Conservation (phyloP, 2,113 vertebrate species). For the Ictalurus furcatus region DNA sequence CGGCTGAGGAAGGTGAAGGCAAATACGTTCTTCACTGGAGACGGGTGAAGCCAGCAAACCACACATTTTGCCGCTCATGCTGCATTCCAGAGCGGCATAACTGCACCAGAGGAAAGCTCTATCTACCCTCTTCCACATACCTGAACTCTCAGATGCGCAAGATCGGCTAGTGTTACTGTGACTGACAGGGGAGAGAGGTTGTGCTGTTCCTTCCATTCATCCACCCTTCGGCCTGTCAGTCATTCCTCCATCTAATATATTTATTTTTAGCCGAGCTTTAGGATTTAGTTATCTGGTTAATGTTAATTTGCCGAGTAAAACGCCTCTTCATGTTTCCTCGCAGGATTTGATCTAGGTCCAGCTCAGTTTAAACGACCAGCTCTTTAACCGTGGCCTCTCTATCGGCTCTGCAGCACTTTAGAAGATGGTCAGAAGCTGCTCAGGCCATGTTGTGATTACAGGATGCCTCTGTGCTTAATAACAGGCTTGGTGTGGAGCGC, state of each 20-base stretch:
- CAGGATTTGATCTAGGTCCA: not conserved
- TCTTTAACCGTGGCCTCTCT: slow-evolving; percentile 1
- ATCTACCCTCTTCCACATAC: not conserved
- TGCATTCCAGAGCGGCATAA: not conserved
- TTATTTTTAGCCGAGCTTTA: not conserved
- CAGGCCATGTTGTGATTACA: slow-evolving; percentile 68
- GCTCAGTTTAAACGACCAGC: not conserved
- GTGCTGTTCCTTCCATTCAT: not conserved
- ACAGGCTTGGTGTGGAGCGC: slow-evolving; percentile 72
- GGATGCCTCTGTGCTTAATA: slow-evolving; percentile 70
- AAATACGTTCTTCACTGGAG: not conserved
- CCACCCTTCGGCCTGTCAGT: not conserved
- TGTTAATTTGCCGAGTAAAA: not conserved
- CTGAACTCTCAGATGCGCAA: not conserved
- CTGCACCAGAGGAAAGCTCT: not conserved
- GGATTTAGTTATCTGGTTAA: not conserved
- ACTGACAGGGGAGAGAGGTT: not conserved
- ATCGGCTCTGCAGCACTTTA: not conserved
- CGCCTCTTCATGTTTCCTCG: not conserved
- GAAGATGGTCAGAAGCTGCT: slow-evolving; percentile 28
- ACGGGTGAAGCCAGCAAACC: not conserved
- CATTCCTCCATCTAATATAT: not conserved
- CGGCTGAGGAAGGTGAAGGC: not conserved
- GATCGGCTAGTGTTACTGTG: not conserved
- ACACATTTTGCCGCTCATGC: not conserved